Base-by-base conservation (phyloP, 1,140 invertebrate genomes). In the Diorhabda carinulata region DNA sequence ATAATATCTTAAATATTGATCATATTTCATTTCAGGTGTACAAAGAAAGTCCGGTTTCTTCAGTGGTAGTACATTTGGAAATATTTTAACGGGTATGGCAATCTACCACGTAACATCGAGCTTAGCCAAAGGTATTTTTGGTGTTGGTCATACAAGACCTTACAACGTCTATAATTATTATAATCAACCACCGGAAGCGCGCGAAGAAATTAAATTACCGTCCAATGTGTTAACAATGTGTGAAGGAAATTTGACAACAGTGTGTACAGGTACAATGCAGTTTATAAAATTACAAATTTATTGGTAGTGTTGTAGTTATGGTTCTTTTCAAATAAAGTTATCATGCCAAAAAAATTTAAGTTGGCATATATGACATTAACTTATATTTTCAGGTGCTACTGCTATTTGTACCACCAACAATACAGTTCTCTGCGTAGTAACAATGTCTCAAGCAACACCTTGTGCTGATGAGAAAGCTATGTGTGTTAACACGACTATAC, bases 101-200 rank as follows among this genome's bases (percentile, higher is more conserved):
- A 65, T 76, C 62, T 76, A 70, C 64, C 69, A 75, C 59, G 64
- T 76, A 68, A 71, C 73, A 41, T 75, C 73, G 40, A 74, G 65
- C 47, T 61, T 76, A 5, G 69, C 70, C 10, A 69, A 73, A 52
- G 59, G 66, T 5, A 41, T 61, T 9, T 61, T 61, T 61, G 70
- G 70, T 5, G 43, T 66, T 10, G 60, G 66, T 43, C 44, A 43
- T 5, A 73, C 66, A 52, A 57, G 72, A 43, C 75, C 75, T 7
- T 73, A 73, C 59, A 72, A 71, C 9, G 75, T 76, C 4, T 73
- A 75, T 43, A 76, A 76, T 66, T 76, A 75, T 64, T 76, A 76
- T 57, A 75, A 76, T 57, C 73, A 72, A 64, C 70, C 64, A 41
- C 66, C 75, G 3, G 61, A 61, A 7, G 61, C 69, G 7, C 67